These are phyloP conservation scores for Drosophila repleta DNA, from an alignment of 1,140 invertebrate genomes.

Conservation along the genomic window DNA sequence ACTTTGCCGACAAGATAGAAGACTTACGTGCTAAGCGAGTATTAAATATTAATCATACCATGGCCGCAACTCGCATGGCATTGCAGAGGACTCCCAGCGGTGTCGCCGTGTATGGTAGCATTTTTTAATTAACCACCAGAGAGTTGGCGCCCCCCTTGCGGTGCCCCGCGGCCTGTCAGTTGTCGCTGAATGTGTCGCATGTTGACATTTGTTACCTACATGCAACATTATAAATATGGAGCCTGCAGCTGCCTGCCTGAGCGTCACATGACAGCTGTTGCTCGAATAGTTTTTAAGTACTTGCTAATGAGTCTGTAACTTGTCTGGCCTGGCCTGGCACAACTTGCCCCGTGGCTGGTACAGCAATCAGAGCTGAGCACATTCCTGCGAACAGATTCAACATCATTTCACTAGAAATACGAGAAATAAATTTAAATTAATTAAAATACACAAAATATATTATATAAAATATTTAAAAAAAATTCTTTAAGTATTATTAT, in stretches of 20 bases:
- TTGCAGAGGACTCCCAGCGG: background rate
- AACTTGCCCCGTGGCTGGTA: background rate
- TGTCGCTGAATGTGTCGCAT: conserved; percentile 62
- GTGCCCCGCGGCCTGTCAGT: conserved; percentile 61
- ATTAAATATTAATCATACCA: conserved; percentile 64
- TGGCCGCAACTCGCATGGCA: conserved; percentile 39
- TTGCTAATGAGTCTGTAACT: conserved; percentile 72
- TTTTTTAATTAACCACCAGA: conserved; percentile 78
- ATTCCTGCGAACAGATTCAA: background rate
- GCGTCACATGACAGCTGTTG: conserved; percentile 69
- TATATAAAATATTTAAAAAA: too few relatives aligned
- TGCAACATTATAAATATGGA: conserved; percentile 63
- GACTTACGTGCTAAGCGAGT: conserved; percentile 36
- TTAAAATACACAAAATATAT: background rate
- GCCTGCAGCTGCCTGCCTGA: conserved; percentile 21
- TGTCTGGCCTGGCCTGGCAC: conserved; percentile 31
- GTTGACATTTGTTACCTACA: conserved; percentile 76
- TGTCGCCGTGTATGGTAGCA: conserved; percentile 21
- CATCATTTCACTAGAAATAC: background rate
- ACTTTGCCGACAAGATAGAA: conserved; percentile 29
- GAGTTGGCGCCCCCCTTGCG: conserved; percentile 28
- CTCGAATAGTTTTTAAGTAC: conserved; percentile 78
- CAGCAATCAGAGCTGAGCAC: conserved; percentile 4
- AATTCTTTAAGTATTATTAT: too few relatives aligned
- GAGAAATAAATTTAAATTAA: background rate